Evolutionary conservation across 2,888 invertebrate genomes (phyloP).

Genomic region (Ptilodon capucinus): DNA sequence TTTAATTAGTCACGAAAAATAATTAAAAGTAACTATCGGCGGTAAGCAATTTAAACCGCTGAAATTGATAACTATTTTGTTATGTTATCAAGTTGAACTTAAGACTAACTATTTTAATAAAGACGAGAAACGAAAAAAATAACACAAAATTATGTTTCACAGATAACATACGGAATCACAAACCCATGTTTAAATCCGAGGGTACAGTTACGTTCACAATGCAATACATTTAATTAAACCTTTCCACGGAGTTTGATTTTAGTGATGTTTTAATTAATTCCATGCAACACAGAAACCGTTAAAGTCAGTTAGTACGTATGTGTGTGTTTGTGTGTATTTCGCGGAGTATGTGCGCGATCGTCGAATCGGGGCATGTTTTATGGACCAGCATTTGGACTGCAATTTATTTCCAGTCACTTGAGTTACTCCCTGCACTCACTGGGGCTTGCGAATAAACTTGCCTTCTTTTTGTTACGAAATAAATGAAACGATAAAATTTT

Average conservation of each 20-base stretch:
- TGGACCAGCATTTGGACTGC: constrained; percentile 27
- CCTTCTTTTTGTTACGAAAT: no score
- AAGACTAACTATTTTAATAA: no score
- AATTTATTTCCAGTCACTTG: constrained; percentile 16
- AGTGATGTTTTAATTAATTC: constrained; percentile 45
- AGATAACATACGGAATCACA: constrained; percentile 16
- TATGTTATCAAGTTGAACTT: no score
- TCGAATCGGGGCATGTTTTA: constrained; percentile 27
- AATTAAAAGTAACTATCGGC: no score
- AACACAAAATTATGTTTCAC: no score
- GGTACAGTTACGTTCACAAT: constrained; percentile 24
- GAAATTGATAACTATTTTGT: no score
- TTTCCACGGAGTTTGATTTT: constrained; percentile 28
- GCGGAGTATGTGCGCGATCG: constrained; percentile 17
- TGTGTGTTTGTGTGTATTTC: constrained; percentile 1
- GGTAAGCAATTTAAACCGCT: no score
- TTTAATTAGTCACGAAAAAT: no score
- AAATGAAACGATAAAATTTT: no score
- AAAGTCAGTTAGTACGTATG: constrained; percentile 24
- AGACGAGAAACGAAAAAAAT: no score
- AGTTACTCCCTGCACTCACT: no score
- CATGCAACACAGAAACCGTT: constrained; percentile 39
- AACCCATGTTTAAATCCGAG: constrained; percentile 2
- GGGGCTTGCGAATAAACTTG: no score
- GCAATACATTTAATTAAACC: constrained; percentile 17